Evolutionary conservation across 2,888 invertebrate species (phyloP), one percentile per base, ranked within the genome.

Genomic region (Aelia acuminata): DNA sequence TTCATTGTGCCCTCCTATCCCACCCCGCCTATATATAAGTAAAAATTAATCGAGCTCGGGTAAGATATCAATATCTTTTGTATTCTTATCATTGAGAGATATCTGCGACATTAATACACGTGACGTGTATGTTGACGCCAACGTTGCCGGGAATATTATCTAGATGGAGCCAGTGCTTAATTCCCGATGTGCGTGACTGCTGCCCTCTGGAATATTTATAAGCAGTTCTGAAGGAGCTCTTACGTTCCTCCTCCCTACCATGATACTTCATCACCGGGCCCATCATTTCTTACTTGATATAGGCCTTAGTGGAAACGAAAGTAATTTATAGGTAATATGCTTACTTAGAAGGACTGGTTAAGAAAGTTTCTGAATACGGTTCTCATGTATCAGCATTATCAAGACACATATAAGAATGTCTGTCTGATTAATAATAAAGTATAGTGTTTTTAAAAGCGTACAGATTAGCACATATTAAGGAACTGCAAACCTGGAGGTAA

Each of bases 151-250:
- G 63, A 35, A 35, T 35, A 70, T 70, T 70, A 70, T 70, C 63
- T 70, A 35, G 63, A 70, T 70, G 63, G 63, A 70, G 31, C 63
- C 20, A 18, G 18, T 70, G 63, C 63, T 35, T 70, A 70, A 70
- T 70, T 70, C 31, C 35, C 63, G 7, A 35, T 31, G 31, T 70
- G 63, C 63, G 63, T 70, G 63, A 70, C 63, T 26, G 3, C 26
- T 57, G 3, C 57, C 26, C 26, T 26, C 57, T 35, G 0, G 18
- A 70, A 70, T 70, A 70, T 70, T 70, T 70, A 70, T 70, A 70
- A 70, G 26, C 57, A 13, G 26, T 26, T 57, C 26, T 26, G 57
- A 57, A 57, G 63, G 20, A 70, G 18, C 31, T 31, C 8, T 7
- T 35, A 70, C 35, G 18, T 70, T 70, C 35, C 63, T 70, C 63